phyloP scores from a whole-genome alignment of 1,140 invertebrate genomes.

The Euura saliciscinereae region DNA sequence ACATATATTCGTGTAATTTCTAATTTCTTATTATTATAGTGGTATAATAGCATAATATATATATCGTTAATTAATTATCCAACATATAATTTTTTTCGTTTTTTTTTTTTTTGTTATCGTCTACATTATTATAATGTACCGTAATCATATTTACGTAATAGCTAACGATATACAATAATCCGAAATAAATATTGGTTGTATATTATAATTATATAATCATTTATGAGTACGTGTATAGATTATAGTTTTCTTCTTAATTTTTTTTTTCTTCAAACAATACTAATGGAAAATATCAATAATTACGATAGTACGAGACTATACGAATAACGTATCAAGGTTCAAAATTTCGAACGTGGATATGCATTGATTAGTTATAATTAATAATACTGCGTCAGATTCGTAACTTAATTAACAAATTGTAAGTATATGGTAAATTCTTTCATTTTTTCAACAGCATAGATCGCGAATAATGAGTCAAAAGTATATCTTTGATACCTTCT shows the following conservation, averaged over 20 bases:
- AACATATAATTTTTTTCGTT: slow-evolving; percentile 25
- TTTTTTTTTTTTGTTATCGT: too few relatives aligned
- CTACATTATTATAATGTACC: too few relatives aligned
- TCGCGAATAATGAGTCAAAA: too few relatives aligned
- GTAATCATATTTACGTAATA: slow-evolving; percentile 16
- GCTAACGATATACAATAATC: slow-evolving; percentile 30
- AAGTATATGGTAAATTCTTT: too few relatives aligned
- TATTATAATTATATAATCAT: slow-evolving; percentile 31
- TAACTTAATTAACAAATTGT: too few relatives aligned
- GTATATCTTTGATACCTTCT: too few relatives aligned
- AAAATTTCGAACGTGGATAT: slow-evolving; percentile 47
- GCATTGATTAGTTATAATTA: slow-evolving; percentile 52
- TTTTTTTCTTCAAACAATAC: slow-evolving; percentile 12
- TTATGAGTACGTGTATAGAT: slow-evolving; percentile 26
- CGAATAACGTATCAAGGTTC: slow-evolving; percentile 17
- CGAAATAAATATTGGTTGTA: too few relatives aligned
- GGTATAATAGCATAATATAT: slow-evolving; percentile 15
- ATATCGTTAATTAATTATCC: slow-evolving; percentile 26
- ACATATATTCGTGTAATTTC: slow-evolving; percentile 22
- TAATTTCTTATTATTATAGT: slow-evolving; percentile 12
- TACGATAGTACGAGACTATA: slow-evolving; percentile 31
- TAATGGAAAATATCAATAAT: slow-evolving; percentile 25
- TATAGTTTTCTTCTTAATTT: slow-evolving; percentile 23
- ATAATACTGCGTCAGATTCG: slow-evolving; percentile 52
- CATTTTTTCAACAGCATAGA: too few relatives aligned